Percentiles rank a stretch among this genome's conserved stretches.
Conservation (phyloP, 1,140 invertebrate species). For the Drosophila willistoni region DNA sequence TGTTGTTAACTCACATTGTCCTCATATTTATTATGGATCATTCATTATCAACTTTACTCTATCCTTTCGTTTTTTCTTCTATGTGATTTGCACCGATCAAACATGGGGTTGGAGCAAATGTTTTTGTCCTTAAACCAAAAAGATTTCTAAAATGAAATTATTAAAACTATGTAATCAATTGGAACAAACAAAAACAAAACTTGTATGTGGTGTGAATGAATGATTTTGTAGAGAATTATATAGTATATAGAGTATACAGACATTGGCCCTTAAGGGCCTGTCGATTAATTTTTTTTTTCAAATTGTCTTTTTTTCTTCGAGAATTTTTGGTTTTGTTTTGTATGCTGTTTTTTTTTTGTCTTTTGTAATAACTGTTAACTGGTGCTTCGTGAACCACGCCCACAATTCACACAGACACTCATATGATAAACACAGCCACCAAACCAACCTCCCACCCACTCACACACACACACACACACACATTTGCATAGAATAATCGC, state of each 20-base stretch:
- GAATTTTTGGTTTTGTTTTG: constrained; percentile 17
- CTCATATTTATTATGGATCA: background rate
- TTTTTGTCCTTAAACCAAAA: background rate
- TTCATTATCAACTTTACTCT: background rate
- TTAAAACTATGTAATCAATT: background rate
- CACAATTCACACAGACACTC: constrained; percentile 24
- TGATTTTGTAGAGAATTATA: constrained; percentile 9
- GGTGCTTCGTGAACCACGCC: constrained; percentile 64
- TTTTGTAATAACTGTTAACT: constrained; percentile 57
- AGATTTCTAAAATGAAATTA: background rate
- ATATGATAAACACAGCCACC: constrained; percentile 7
- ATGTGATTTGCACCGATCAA: constrained; percentile 15
- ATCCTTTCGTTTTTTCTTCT: background rate
- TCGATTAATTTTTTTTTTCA: constrained; percentile 28
- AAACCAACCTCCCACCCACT: no score
- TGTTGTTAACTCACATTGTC: constrained; percentile 4
- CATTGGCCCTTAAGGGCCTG: background rate
- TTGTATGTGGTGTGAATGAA: constrained; percentile 50
- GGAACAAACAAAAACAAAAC: constrained; percentile 11
- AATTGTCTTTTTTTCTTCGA: constrained; percentile 51
- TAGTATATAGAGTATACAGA: background rate
- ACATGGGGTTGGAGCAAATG: no score
- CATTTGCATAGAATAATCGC: constrained; percentile 8
- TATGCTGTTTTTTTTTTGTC: constrained; percentile 40
- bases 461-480: constrained; percentile 2